A percentile compares a stretch with the other conserved stretches of the same genome.
phyloP scores from a whole-genome alignment of 1,140 invertebrate species.

The silkworm (Bombyx mori) region ASM3026992v2 NC_085123.1:10526501-10527000 shows the following conservation, averaged over 20 bases:
- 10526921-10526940: slow-evolving; percentile 37
- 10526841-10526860: slow-evolving; percentile 51
- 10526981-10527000: too few relatives aligned
- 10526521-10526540: too few relatives aligned
- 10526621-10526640: too few relatives aligned
- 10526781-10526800: slow-evolving; percentile 49
- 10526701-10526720: too few relatives aligned
- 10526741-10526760: slow-evolving; percentile 49
- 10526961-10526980: not conserved
- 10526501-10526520: too few relatives aligned
- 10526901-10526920: slow-evolving; percentile 54
- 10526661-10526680: too few relatives aligned
- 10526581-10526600: too few relatives aligned
- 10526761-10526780: slow-evolving; percentile 54
- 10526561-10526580: too few relatives aligned
- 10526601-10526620: too few relatives aligned
- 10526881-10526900: slow-evolving; percentile 53
- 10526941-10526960: not conserved
- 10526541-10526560: too few relatives aligned
- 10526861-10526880: slow-evolving; percentile 48
- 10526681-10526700: too few relatives aligned
- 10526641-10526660: too few relatives aligned
- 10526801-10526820: slow-evolving; percentile 50
- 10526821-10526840: slow-evolving; percentile 52
- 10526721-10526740: slow-evolving; percentile 47